Percentiles rank a stretch among this genome's conserved stretches.
phyloP scores from a whole-genome alignment of 2,888 invertebrate species.

The Campoplex nolae region DNA sequence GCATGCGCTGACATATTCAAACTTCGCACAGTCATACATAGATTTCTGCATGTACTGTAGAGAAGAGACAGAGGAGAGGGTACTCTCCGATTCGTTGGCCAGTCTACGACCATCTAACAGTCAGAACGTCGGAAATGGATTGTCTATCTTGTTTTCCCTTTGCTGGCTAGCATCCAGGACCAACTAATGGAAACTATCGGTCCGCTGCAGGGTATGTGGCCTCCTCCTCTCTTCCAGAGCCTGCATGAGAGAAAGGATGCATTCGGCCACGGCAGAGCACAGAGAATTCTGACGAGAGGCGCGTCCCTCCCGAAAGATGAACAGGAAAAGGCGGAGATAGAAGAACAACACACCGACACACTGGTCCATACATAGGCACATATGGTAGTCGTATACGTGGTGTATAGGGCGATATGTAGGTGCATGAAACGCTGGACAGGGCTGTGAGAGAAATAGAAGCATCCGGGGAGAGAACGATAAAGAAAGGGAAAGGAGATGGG shows the following conservation, averaged over 20 bases:
- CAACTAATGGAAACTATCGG: conserved; percentile 74
- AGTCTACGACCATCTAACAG: conserved; percentile 51
- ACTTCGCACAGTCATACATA: conserved; percentile 46
- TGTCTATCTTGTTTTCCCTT: conserved; percentile 70
- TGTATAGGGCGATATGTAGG: conserved; percentile 1
- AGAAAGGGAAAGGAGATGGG: conserved; percentile 36
- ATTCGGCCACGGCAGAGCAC: conserved; percentile 38
- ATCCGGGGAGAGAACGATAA: conserved; percentile 19
- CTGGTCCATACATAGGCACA: conserved; percentile 4
- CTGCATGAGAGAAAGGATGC: conserved; percentile 33
- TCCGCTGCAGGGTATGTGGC: conserved; percentile 39
- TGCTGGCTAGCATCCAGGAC: conserved; percentile 71
- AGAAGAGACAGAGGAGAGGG: conserved; percentile 2
- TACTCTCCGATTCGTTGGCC: conserved; percentile 26
- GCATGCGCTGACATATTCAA: conserved; percentile 51
- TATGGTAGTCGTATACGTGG: neutral
- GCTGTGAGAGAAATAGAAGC: conserved; percentile 31
- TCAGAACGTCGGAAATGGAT: conserved; percentile 67
- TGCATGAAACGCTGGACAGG: conserved; percentile 14
- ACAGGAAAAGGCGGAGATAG: conserved; percentile 65
- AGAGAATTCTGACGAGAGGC: conserved; percentile 18
- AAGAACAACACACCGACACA: conserved; percentile 41
- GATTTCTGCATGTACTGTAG: neutral
- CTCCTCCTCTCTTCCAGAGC: conserved; percentile 16
- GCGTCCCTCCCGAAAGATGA: conserved; percentile 44